A percentile compares a stretch with the other conserved stretches of the same genome.
These are phyloP conservation scores for Leptopterna dolabrata DNA, from an alignment of 2,888 invertebrate genomes.

Conservation along the genomic window DNA sequence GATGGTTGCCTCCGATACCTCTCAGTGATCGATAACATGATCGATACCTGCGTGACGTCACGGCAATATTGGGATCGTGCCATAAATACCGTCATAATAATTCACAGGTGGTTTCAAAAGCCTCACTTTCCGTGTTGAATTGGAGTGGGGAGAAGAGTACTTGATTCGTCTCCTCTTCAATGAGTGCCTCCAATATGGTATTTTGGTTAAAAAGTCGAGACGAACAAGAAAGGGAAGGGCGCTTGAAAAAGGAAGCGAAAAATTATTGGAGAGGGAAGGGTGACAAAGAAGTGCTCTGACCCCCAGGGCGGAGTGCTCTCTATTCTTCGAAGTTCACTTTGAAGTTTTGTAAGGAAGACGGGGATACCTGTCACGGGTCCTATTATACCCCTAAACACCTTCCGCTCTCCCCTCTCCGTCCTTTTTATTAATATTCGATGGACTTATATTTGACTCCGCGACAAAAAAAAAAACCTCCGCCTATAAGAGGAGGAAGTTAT, in stretches of 20 bases:
- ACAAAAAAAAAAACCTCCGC: background rate
- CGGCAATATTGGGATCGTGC: too few species aligned
- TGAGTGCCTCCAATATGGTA: background rate
- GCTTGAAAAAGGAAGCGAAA: background rate
- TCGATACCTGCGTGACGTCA: too few species aligned
- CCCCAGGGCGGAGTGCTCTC: background rate
- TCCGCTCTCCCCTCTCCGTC: background rate
- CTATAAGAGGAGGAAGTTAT: background rate
- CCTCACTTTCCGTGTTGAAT: too few species aligned
- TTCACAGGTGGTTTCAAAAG: too few species aligned
- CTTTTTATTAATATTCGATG: slow-evolving; percentile 36
- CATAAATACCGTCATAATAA: too few species aligned
- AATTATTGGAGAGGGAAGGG: slow-evolving; percentile 64
- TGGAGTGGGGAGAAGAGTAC: too few species aligned
- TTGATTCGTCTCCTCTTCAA: background rate
- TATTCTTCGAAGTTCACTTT: slow-evolving; percentile 51
- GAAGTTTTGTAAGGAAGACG: slow-evolving; percentile 34
- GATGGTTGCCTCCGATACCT: too few species aligned
- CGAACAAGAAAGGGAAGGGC: background rate
- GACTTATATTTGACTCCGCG: slow-evolving; percentile 32
- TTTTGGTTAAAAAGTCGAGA: background rate
- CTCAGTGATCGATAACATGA: too few species aligned
- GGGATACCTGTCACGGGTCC: slow-evolving; percentile 40
- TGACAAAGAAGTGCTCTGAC: slow-evolving; percentile 25
- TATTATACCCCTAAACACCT: slow-evolving; percentile 45